Percentiles rank a stretch among this genome's conserved stretches.
These are phyloP conservation scores for Drosophila bocki DNA, from an alignment of 1,140 invertebrate genomes.

Conservation along the genomic window DNA sequence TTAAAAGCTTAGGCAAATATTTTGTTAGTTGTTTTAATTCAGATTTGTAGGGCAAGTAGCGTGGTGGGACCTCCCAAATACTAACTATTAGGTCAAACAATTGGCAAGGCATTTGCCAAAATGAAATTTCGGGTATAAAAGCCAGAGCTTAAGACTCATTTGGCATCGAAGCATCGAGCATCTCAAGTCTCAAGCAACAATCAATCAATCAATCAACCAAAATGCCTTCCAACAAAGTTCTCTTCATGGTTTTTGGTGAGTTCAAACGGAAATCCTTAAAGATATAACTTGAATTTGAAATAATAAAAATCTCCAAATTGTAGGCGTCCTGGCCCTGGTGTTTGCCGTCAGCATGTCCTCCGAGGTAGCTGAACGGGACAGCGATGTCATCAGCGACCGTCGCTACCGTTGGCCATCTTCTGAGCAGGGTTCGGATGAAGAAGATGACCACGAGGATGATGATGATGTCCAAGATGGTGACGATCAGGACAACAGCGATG, in stretches of 20 bases:
- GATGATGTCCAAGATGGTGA: neutral
- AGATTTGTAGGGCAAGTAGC: conserved; percentile 26
- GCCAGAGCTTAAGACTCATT: conserved; percentile 14
- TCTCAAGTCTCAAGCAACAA: conserved; percentile 24
- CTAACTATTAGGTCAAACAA: conserved; percentile 4
- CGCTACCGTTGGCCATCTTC: conserved; percentile 62
- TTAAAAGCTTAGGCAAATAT: conserved; percentile 39
- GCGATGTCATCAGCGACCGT: conserved; percentile 57
- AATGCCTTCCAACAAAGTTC: conserved; percentile 60
- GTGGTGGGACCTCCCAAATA: neutral
- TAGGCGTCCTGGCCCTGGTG: conserved; percentile 60
- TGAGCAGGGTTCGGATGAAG: conserved; percentile 2
- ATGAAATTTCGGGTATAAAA: conserved; percentile 55
- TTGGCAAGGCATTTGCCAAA: conserved; percentile 27
- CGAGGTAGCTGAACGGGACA: conserved; percentile 3
- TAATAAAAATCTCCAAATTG: neutral
- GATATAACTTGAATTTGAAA: too few relatives aligned
- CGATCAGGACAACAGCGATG: neutral
- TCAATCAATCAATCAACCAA: conserved; percentile 31
- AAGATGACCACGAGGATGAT: neutral
- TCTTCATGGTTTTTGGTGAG: conserved; percentile 63
- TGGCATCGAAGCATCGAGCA: conserved; percentile 38
- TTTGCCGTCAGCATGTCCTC: conserved; percentile 26
- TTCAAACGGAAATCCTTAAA: neutral
- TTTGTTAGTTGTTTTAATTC: conserved; percentile 51